Percentiles rank a stretch among this genome's conserved stretches.
phyloP scores from a whole-genome alignment of 1,140 invertebrate species.

The Pogonomyrmex californicus region DNA sequence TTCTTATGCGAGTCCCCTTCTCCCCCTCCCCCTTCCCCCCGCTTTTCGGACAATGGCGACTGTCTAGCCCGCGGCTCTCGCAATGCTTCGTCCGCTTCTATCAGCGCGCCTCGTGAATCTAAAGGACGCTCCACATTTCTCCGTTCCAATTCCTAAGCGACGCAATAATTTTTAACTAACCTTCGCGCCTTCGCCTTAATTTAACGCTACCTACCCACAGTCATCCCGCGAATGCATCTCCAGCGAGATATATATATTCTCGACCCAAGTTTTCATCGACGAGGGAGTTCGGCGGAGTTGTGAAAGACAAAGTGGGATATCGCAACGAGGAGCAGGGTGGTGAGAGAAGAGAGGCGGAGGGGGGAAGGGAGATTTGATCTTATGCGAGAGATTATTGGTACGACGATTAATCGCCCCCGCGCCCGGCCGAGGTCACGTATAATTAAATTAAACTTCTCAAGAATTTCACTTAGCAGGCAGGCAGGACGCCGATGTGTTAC shows the following conservation, averaged over 20 bases:
- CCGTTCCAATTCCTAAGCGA: neutral
- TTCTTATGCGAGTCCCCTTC: slow-evolving; percentile 52
- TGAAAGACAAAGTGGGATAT: neutral
- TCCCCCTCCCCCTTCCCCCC: no score
- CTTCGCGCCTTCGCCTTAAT: neutral
- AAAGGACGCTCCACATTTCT: neutral
- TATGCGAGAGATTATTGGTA: slow-evolving; percentile 70
- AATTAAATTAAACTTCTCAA: slow-evolving; percentile 82
- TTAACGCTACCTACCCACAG: neutral
- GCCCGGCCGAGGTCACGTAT: slow-evolving; percentile 70
- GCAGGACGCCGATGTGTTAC: slow-evolving; percentile 79
- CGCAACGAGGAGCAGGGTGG: neutral
- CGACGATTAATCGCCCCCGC: slow-evolving; percentile 77
- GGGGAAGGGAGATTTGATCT: slow-evolving; percentile 1
- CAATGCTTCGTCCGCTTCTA: neutral
- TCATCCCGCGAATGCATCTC: neutral
- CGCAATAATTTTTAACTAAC: neutral
- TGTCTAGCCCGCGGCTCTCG: neutral
- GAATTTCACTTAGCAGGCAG: slow-evolving; percentile 80
- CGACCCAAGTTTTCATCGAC: slow-evolving; percentile 20
- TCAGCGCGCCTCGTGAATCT: neutral
- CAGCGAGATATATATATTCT: no score
- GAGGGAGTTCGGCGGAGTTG: neutral
- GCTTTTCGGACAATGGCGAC: slow-evolving; percentile 30
- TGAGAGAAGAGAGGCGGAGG: neutral